phyloP scores from a whole-genome alignment of 1,140 invertebrate genomes.

The Contarinia nasturtii region DNA sequence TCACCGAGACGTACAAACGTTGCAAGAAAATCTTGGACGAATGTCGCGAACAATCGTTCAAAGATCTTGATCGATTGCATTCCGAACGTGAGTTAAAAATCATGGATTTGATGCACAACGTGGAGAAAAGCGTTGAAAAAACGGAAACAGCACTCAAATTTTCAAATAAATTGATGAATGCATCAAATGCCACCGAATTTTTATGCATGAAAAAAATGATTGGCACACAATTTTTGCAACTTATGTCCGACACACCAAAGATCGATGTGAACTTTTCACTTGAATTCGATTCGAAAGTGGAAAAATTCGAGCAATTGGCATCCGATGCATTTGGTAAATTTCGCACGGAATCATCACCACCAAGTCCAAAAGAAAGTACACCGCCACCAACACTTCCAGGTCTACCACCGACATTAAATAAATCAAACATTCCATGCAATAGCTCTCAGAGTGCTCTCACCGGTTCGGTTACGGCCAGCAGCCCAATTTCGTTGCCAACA shows the following conservation, averaged over 20 bases:
- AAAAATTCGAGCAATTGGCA: slow-evolving; percentile 52
- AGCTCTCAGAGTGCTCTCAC: slow-evolving; percentile 6
- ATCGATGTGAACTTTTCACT: slow-evolving; percentile 55
- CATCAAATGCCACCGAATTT: slow-evolving; percentile 67
- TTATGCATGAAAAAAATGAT: slow-evolving; percentile 61
- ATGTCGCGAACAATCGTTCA: slow-evolving; percentile 49
- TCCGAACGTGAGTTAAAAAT: slow-evolving; percentile 67
- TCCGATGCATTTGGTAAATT: slow-evolving; percentile 54
- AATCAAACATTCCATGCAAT: slow-evolving; percentile 3
- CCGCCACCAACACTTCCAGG: slow-evolving; percentile 10
- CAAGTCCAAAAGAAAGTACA: slow-evolving; percentile 11
- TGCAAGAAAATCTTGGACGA: slow-evolving; percentile 68
- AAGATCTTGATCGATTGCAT: slow-evolving; percentile 61
- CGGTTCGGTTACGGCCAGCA: slow-evolving; percentile 31
- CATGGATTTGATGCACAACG: slow-evolving; percentile 65
- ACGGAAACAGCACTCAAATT: slow-evolving; percentile 74
- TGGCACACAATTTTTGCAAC: slow-evolving; percentile 46
- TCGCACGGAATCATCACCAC: slow-evolving; percentile 32
- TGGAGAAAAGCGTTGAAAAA: slow-evolving; percentile 59
- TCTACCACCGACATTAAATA: slow-evolving; percentile 8
- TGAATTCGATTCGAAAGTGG: slow-evolving; percentile 63
- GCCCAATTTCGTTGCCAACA: slow-evolving; percentile 41
- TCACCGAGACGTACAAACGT: slow-evolving; percentile 66
- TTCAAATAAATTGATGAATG: slow-evolving; percentile 52
- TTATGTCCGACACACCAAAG: slow-evolving; percentile 62